These are phyloP conservation scores for Pygmarrhopalites habei DNA, from an alignment of 1,140 invertebrate species.

Conservation along the genomic window DNA sequence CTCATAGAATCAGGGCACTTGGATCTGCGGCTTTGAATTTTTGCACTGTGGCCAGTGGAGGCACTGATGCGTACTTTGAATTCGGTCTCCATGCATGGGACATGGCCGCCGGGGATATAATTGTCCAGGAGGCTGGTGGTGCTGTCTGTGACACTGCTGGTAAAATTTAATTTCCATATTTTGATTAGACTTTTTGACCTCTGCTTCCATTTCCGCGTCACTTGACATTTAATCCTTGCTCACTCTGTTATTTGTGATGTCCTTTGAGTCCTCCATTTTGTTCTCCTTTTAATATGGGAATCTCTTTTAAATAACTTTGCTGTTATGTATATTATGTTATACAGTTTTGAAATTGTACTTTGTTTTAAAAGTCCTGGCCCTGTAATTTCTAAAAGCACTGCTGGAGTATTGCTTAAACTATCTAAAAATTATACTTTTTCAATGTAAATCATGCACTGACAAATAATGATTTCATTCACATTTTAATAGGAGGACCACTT, in stretches of 20 bases:
- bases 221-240: no score
- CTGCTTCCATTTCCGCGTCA: conserved; percentile 10
- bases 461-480: no score
- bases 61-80: conserved; percentile 81
- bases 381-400: no score
- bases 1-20: conserved; percentile 52
- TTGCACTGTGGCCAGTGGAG: conserved; percentile 80
- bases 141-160: conserved; percentile 75
- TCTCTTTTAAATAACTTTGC: no score
- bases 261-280: background rate
- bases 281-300: no score
- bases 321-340: no score
- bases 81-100: conserved; percentile 88
- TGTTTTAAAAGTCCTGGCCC: no score
- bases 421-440: no score
- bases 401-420: no score
- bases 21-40: conserved; percentile 91
- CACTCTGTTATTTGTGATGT: background rate
- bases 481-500: conserved; percentile 62
- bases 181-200: conserved; percentile 4
- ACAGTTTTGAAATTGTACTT: no score
- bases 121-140: conserved; percentile 88
- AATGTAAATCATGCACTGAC: no score
- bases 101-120: conserved; percentile 73
- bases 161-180: conserved; percentile 40